phyloP scores from a whole-genome alignment of 2,113 vertebrate genomes.

The Arothron firmamentum region DNA sequence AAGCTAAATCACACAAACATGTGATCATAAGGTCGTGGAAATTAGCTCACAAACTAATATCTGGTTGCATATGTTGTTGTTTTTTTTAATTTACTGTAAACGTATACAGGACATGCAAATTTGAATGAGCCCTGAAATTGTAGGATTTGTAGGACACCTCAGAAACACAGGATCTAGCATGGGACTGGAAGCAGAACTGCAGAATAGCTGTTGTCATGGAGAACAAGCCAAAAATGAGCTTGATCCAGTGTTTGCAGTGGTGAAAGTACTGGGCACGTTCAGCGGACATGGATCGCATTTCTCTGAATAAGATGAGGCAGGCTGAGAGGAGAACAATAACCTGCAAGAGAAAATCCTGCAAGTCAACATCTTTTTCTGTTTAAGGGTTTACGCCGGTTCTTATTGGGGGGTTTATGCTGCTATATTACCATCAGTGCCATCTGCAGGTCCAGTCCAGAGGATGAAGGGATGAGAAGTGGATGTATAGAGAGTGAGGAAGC shows the following conservation, averaged over 20 bases:
- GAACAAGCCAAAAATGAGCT: constrained; percentile 61
- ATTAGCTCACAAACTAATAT: neutral
- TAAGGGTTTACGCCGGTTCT: neutral
- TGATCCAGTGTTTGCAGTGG: constrained; percentile 50
- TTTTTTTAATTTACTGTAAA: neutral
- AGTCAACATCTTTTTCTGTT: neutral
- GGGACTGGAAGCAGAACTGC: constrained; percentile 62
- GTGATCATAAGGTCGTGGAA: neutral
- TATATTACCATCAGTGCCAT: constrained; percentile 62
- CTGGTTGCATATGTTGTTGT: neutral
- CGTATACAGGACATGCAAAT: neutral
- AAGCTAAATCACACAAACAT: constrained; percentile 33
- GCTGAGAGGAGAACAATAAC: constrained; percentile 68
- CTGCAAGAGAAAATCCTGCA: constrained; percentile 35
- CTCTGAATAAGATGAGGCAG: constrained; percentile 57
- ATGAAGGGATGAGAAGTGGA: constrained; percentile 63
- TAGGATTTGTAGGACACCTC: constrained; percentile 29
- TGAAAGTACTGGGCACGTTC: constrained; percentile 39
- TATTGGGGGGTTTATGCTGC: neutral
- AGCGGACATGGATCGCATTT: constrained; percentile 49
- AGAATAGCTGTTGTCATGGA: constrained; percentile 64
- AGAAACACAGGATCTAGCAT: constrained; percentile 43
- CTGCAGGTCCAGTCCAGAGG: constrained; percentile 60
- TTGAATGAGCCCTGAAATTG: too few species aligned
- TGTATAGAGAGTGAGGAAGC: constrained; percentile 56